Percentiles rank a stretch among this genome's conserved stretches.
phyloP scores from a whole-genome alignment of 2,888 invertebrate species.

The Dimorphilus gyrociliatus region DNA sequence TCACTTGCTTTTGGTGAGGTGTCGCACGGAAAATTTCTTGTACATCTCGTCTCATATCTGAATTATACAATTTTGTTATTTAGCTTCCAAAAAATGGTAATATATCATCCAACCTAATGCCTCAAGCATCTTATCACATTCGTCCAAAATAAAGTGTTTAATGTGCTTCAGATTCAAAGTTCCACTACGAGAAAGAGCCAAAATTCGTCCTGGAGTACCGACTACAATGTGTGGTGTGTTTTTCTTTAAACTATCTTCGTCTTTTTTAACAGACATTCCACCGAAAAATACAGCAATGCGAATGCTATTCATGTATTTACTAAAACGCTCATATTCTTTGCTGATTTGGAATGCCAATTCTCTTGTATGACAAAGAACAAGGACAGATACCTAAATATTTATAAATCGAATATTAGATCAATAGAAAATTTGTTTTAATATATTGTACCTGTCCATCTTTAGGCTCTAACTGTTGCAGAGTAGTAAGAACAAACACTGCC shows the following conservation, averaged over 20 bases:
- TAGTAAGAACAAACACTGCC: constrained; percentile 95
- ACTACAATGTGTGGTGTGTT: constrained; percentile 97
- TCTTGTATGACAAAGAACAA: constrained; percentile 98
- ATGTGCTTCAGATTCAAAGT: constrained; percentile 80
- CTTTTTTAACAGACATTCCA: constrained; percentile 85
- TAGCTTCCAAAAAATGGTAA: too few relatives aligned
- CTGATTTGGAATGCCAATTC: constrained; percentile 99
- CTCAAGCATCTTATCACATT: constrained; percentile 99
- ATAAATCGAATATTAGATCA: too few relatives aligned
- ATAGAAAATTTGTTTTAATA: too few relatives aligned
- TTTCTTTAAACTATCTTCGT: constrained; percentile 85
- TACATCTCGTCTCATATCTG: constrained; percentile 96
- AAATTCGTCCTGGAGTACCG: constrained; percentile 90
- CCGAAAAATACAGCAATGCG: constrained; percentile 97
- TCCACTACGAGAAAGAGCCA: constrained; percentile 73
- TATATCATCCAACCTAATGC: constrained; percentile 70
- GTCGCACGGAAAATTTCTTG: constrained; percentile 98
- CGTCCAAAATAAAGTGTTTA: constrained; percentile 97
- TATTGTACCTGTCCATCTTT: constrained; percentile 58
- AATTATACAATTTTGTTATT: too few relatives aligned
- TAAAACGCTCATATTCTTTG: constrained; percentile 97
- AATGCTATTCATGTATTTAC: constrained; percentile 88
- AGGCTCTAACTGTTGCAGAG: constrained; percentile 88
- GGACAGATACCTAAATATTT: constrained; percentile 61
- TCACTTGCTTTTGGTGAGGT: constrained; percentile 98